A percentile compares a stretch with the other conserved stretches of the same genome.
Evolutionary conservation across 2,113 vertebrate genomes (phyloP).

Genomic region (Pavo muticus): DNA sequence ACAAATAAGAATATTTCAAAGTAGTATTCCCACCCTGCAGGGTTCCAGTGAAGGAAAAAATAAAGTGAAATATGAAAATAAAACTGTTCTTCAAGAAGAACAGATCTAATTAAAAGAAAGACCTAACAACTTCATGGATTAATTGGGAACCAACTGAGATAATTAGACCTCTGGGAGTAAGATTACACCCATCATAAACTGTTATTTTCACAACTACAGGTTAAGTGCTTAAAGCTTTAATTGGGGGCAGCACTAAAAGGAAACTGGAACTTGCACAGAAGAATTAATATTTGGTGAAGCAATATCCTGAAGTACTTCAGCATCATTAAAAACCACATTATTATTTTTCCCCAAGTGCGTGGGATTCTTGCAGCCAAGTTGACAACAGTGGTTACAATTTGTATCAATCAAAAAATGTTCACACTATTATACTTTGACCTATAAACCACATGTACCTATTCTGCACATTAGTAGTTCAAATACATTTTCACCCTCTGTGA

Average conservation of each 20-base stretch:
- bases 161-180: conserved; percentile 96
- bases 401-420: conserved; percentile 60
- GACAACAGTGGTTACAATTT: conserved; percentile 63
- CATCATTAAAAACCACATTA: conserved; percentile 71
- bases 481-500: conserved; percentile 32
- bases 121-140: conserved; percentile 95
- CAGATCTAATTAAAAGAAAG: conserved; percentile 88
- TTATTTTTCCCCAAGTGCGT: conserved; percentile 46
- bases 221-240: conserved; percentile 89
- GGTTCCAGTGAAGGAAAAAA: conserved; percentile 79
- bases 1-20: conserved; percentile 78
- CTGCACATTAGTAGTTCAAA: conserved; percentile 68
- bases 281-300: conserved; percentile 85
- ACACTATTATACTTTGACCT: conserved; percentile 71
- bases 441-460: conserved; percentile 46
- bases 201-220: conserved; percentile 88
- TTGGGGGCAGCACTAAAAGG: conserved; percentile 85
- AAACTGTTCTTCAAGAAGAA: conserved; percentile 77
- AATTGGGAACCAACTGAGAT: conserved; percentile 97
- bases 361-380: conserved; percentile 56
- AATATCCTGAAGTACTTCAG: conserved; percentile 61
- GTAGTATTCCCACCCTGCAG: conserved; percentile 71
- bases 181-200: conserved; percentile 91
- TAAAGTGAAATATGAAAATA: conserved; percentile 78
- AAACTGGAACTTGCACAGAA: conserved; percentile 85